Conservation (phyloP, 2,888 invertebrate species). For the Ceratothoa steindachneri region DNA sequence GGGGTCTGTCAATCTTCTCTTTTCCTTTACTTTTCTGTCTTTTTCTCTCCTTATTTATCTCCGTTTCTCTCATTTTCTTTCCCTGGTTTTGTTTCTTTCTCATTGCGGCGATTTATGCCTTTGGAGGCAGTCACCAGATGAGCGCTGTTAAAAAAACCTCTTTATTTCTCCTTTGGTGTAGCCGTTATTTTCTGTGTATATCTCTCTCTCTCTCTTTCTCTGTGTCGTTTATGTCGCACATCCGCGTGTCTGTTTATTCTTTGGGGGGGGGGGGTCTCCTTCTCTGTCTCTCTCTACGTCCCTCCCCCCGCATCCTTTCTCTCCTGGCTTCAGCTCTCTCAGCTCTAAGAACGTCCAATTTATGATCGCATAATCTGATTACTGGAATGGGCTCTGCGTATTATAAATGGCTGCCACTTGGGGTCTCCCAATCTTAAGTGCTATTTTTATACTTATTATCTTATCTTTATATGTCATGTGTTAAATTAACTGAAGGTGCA, state of each 20-base stretch:
- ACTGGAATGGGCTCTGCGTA: background rate
- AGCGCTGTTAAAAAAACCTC: too few relatives aligned
- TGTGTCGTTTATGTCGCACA: too few relatives aligned
- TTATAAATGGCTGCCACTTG: background rate
- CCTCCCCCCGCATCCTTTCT: constrained; percentile 13
- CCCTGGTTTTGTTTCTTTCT: constrained; percentile 20
- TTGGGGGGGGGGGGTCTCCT: too few relatives aligned
- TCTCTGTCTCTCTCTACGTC: constrained; percentile 15
- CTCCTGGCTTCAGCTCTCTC: constrained; percentile 23
- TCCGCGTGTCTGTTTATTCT: too few relatives aligned
- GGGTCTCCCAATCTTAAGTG: background rate
- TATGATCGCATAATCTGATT: constrained; percentile 14
- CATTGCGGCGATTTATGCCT: constrained; percentile 5
- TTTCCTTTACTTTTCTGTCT: constrained; percentile 8
- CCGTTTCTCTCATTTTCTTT: constrained; percentile 13
- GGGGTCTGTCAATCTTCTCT: constrained; percentile 57
- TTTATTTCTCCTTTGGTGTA: too few relatives aligned
- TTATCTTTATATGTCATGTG: constrained; percentile 10
- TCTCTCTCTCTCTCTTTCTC: too few relatives aligned
- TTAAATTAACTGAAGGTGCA: constrained; percentile 12
- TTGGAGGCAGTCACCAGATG: too few relatives aligned
- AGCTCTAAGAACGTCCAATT: constrained; percentile 16
- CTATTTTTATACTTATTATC: constrained; percentile 3
- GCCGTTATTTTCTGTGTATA: too few relatives aligned
- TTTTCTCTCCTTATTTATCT: constrained; percentile 14